These are phyloP conservation scores for Sphaeridia pumilis DNA, from an alignment of 2,888 invertebrate genomes.

Conservation along the genomic window DNA sequence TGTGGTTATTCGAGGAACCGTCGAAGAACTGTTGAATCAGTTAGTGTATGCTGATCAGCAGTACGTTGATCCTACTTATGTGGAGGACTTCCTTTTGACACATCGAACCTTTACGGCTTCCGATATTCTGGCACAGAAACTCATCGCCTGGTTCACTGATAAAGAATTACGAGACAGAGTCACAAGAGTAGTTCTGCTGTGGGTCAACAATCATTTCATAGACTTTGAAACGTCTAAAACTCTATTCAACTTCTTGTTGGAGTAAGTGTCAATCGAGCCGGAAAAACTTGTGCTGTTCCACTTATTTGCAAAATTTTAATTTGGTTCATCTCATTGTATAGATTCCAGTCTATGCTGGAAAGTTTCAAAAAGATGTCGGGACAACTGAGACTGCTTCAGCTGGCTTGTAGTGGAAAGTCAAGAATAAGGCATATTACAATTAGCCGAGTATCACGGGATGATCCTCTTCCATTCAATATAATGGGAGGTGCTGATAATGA, in stretches of 20 bases:
- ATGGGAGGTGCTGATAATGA: constrained; percentile 85
- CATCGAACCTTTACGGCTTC: constrained; percentile 77
- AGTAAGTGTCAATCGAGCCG: constrained; percentile 9
- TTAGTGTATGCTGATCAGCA: constrained; percentile 84
- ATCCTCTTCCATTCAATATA: constrained; percentile 78
- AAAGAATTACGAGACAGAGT: constrained; percentile 65
- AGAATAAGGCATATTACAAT: constrained; percentile 80
- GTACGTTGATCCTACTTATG: constrained; percentile 89
- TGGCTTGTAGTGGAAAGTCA: constrained; percentile 96
- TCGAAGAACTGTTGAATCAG: constrained; percentile 80
- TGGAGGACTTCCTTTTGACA: constrained; percentile 94
- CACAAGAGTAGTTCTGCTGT: constrained; percentile 86
- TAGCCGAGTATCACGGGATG: constrained; percentile 83
- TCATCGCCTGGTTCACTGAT: constrained; percentile 54
- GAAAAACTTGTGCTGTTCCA: background rate
- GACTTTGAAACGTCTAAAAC: constrained; percentile 92
- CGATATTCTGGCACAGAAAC: constrained; percentile 19
- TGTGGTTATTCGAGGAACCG: constrained; percentile 52
- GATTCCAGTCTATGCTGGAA: constrained; percentile 30
- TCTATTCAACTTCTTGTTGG: constrained; percentile 74
- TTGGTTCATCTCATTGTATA: background rate
- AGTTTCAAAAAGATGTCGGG: constrained; percentile 31
- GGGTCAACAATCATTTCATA: constrained; percentile 98
- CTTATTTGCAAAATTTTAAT: background rate
- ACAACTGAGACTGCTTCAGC: constrained; percentile 62